Base-by-base conservation (phyloP, 2,113 vertebrate genomes). In the Cinclus mexicanus region DNA sequence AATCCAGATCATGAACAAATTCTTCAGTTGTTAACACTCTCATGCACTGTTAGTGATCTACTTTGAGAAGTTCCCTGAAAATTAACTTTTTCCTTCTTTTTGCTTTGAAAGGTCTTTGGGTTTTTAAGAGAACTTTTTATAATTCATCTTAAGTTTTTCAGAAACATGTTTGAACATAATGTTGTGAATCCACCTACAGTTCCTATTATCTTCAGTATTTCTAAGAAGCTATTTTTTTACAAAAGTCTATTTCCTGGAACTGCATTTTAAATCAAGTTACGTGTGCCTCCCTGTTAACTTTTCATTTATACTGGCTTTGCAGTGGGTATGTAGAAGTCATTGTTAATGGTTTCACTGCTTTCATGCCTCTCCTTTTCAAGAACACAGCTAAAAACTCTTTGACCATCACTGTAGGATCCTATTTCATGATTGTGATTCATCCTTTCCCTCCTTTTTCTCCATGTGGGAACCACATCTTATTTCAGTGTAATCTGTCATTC, bases 371-470 rank as follows among this genome's bases (percentile, higher is more conserved):
- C 44, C 91, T 95, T 85, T 93, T 96, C 41, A 59, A 65, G 94
- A 97, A 94, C 90, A 70, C 69, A 52, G 46, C 87, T 81, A 90
- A 92, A 93, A 95, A 64, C 71, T 85, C 68, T 80, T 79, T 94
- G 91, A 52, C 53, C 93, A 55, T 69, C 75, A 49, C 47, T 84
- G 92, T 83, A n/a, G 60, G 79, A 86, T 94, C 70, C 67, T 56
- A 20, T 93, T 95, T 96, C 50, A 88, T 71, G 67, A 70, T 9
- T 94, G 59, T 82, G 52, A 80, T 84, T 94, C 61, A 68, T 82
- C 67, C 53, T 67, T 71, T 42, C 44, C 44, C 25, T 68, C 61
- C 35, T 28, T 75, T 81, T 81, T 35, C 33, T 56, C 95, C 39
- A 12, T 41, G 20, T 35, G 19, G 20, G 22, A 69, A 91, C 77